Evolutionary conservation across 2,888 invertebrate species (phyloP).

Genomic region (Eurytoma adleriae): DNA sequence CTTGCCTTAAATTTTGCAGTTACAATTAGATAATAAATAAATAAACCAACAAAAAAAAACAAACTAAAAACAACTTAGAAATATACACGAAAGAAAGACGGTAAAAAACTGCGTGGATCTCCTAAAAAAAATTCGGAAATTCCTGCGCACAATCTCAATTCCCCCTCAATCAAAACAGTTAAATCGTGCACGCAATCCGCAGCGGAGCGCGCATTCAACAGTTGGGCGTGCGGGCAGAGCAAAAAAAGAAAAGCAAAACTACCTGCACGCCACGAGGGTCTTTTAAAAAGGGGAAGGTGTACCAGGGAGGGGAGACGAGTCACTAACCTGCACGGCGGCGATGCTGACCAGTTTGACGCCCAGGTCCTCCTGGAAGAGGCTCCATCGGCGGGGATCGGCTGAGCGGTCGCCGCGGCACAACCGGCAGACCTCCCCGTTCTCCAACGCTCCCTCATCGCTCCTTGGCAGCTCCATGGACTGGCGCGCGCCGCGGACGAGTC

Average conservation of each 20-base stretch:
- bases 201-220: neutral
- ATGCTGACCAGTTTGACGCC: slow-evolving; percentile 68
- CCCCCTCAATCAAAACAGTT: no score
- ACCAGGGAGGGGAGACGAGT: neutral
- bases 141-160: no score
- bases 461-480: neutral
- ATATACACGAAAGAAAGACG: no score
- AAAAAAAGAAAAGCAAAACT: neutral
- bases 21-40: no score
- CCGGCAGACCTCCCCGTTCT: slow-evolving; percentile 30
- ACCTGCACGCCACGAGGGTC: neutral
- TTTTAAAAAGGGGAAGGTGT: neutral
- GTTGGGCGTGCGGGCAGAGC: neutral
- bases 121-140: no score
- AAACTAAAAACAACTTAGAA: no score
- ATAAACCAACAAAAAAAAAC: no score
- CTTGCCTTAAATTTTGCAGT: no score
- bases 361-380: slow-evolving; percentile 56
- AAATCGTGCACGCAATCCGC: no score
- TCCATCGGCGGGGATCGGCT: neutral
- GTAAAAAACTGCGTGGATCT: no score
- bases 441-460: neutral
- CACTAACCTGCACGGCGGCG: slow-evolving; percentile 70
- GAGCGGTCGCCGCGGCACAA: slow-evolving; percentile 25
- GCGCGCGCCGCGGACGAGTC: neutral